Evolutionary conservation across 2,888 invertebrate genomes (phyloP).

Genomic region (Temnothorax unifasciatus): DNA sequence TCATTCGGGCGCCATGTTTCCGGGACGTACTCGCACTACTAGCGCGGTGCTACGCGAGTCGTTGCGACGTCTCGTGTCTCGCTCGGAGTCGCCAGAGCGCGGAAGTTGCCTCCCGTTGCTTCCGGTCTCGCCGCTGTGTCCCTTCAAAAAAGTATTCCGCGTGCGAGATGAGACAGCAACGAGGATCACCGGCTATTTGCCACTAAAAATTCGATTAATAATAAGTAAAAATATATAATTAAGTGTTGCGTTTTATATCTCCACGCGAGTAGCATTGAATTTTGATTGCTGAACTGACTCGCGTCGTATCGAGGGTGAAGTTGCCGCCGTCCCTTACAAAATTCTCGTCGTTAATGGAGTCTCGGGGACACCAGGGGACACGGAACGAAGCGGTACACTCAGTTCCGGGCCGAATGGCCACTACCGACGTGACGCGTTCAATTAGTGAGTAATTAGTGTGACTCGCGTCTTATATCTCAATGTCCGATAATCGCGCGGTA

Average conservation of each 20-base stretch:
- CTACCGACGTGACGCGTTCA: neutral
- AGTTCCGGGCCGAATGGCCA: too few species aligned
- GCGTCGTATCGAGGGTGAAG: neutral
- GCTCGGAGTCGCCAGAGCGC: neutral
- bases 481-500: neutral
- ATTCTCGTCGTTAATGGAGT: neutral
- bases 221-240: too few species aligned
- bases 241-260: too few species aligned
- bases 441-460: neutral
- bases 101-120: neutral
- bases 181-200: too few species aligned
- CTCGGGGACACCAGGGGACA: neutral
- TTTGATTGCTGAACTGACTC: neutral
- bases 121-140: neutral
- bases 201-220: too few species aligned
- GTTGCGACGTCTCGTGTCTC: neutral
- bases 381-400: neutral
- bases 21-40: constrained; percentile 1
- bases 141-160: neutral
- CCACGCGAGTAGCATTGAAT: too few species aligned
- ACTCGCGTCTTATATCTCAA: neutral
- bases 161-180: too few species aligned
- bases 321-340: neutral
- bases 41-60: constrained; percentile 58
- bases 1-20: constrained; percentile 82